Conservation (phyloP, 2,888 invertebrate species). For the Torymus auratus region DNA sequence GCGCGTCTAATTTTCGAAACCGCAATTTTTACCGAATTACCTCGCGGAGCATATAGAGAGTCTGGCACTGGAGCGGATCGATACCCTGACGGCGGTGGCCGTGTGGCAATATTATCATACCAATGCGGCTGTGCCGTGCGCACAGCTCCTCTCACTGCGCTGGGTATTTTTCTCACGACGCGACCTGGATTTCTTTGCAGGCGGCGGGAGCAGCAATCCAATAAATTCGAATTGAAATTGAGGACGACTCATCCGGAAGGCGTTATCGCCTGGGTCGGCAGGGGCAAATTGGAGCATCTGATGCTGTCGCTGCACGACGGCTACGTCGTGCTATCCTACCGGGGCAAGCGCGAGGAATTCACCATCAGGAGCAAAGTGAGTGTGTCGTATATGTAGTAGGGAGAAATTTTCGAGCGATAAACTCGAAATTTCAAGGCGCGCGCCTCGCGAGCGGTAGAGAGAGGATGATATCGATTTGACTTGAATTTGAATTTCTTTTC, state of each 20-base stretch:
- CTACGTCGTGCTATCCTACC: slow-evolving; percentile 72
- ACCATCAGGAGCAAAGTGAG: slow-evolving; percentile 72
- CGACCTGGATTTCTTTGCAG: slow-evolving; percentile 64
- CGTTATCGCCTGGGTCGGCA: slow-evolving; percentile 74
- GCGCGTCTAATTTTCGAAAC: too few relatives aligned
- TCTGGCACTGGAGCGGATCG: too few relatives aligned
- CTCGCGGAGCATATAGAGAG: background rate
- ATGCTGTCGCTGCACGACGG: slow-evolving; percentile 71
- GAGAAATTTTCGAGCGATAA: background rate
- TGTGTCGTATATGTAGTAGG: too few relatives aligned
- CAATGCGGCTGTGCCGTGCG: background rate
- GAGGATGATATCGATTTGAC: too few relatives aligned
- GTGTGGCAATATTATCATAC: background rate
- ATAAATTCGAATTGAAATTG: slow-evolving; percentile 74
- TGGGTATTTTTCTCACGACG: slow-evolving; percentile 40
- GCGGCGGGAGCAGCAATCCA: slow-evolving; percentile 73
- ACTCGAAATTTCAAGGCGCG: background rate
- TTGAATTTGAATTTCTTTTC: too few relatives aligned
- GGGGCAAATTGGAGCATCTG: slow-evolving; percentile 73
- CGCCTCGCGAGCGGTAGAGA: too few relatives aligned
- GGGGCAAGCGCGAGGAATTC: slow-evolving; percentile 70
- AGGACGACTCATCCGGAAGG: slow-evolving; percentile 73
- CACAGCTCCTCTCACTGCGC: slow-evolving; percentile 20
- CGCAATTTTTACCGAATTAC: background rate
- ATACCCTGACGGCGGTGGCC: too few relatives aligned